Base-by-base conservation (phyloP, 2,888 invertebrate genomes). In the Hecatera dysodea region DNA sequence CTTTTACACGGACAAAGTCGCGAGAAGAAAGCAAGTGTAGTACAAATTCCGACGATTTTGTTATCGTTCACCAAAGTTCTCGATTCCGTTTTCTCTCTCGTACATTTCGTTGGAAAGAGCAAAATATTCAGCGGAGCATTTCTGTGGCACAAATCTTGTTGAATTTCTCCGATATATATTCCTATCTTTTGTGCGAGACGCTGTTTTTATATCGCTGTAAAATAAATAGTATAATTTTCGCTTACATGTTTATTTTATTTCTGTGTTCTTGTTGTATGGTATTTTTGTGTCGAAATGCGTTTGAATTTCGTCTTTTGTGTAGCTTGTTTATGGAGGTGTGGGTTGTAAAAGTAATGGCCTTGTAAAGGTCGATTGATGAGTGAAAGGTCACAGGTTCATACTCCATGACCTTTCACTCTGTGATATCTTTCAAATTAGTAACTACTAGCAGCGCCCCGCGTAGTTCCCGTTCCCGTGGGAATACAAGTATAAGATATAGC, bases 51-150 rank as follows among this genome's bases (percentile, higher is more conserved):
- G 17, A 63, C 63, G 69, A 83, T 79, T 81, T 62, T 67, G 81
- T 81, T 81, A 77, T 81, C 81, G 73, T 77, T 66, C 63, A 50
- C 67, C 52, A 74, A 75, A 83, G 67, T 83, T 76, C 74, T 55
- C 75, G 63, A 81, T 75, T 70, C 60, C 66, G 56, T 73, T 75
- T 66, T 59, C 61, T 62, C 64, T 59, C 61, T 62, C 64, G 64
- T 64, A 68, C 80, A 80, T 76, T 80, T 69, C 67, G 76, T 71
- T 65, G 42, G 62, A 74, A 75, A 75, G 67, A 79, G 67, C 70
- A 61, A 72, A 81, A 81, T 81, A 78, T 79, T 75, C 68, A 62
- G 27, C 48, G 19, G 53, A 73, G 66, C 60, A 76, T 83, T 83
- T 77, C 67, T 65, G 79, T 72, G 44, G 71, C 44, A 70, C 70